phyloP scores from a whole-genome alignment of 2,113 vertebrate genomes.

The Panurus biarmicus region DNA sequence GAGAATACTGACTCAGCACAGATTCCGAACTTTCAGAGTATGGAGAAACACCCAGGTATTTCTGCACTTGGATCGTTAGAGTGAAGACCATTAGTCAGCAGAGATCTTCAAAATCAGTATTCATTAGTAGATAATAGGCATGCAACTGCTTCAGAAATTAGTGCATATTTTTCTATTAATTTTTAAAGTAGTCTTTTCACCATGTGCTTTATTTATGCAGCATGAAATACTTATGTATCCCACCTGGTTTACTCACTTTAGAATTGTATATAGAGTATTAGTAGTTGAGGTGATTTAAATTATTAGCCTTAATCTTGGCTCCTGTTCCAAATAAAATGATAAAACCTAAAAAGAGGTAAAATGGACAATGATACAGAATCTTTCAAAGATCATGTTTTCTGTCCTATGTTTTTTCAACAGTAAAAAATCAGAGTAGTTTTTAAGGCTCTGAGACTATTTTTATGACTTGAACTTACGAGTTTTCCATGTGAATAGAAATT shows the following conservation, averaged over 20 bases:
- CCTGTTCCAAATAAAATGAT: not conserved
- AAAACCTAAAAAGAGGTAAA: not conserved
- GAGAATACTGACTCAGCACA: not conserved
- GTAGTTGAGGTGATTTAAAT: not conserved
- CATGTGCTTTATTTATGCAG: not conserved
- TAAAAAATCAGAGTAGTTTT: constrained; percentile 18
- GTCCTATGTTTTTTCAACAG: constrained; percentile 30
- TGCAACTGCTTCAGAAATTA: not conserved
- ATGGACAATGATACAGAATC: not conserved
- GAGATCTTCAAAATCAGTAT: not conserved
- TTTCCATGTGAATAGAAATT: not conserved
- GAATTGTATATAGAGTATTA: not conserved
- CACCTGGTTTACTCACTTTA: not conserved
- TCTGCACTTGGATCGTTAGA: not conserved
- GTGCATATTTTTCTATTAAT: not conserved
- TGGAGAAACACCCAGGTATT: not conserved
- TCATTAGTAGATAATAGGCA: not conserved
- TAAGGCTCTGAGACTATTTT: not conserved
- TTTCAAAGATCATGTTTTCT: constrained; percentile 41
- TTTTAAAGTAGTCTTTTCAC: not conserved
- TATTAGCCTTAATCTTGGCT: not conserved
- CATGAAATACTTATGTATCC: not conserved
- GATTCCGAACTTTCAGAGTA: not conserved
- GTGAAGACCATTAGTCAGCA: not conserved
- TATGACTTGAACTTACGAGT: not conserved